Evolutionary conservation across 2,888 invertebrate species (phyloP).

Genomic region (Iphiclides podalirius): DNA sequence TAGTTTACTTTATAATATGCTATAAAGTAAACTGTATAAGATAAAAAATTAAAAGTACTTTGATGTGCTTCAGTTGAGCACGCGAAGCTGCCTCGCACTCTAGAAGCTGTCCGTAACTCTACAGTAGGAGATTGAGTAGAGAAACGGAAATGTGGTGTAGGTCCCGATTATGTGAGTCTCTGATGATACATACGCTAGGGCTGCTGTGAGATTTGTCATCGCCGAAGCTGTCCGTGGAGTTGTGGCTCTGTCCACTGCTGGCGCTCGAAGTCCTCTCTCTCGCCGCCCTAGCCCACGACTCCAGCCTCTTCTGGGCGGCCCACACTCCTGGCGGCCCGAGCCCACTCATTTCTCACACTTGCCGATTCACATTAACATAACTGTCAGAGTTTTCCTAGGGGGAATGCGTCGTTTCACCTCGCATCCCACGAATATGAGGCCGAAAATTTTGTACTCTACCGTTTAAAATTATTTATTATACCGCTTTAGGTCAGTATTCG

Average conservation of each 20-base stretch:
- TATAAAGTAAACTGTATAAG: too few relatives aligned
- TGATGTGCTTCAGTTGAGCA: too few relatives aligned
- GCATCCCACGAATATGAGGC: constrained; percentile 9
- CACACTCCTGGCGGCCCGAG: constrained; percentile 87
- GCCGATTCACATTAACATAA: constrained; percentile 26
- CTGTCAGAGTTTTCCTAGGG: background rate
- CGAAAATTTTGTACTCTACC: constrained; percentile 6
- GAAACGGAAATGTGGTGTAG: too few relatives aligned
- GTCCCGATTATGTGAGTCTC: too few relatives aligned
- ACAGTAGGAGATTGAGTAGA: too few relatives aligned
- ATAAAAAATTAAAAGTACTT: too few relatives aligned
- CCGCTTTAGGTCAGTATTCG: constrained; percentile 28
- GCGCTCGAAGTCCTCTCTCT: constrained; percentile 82
- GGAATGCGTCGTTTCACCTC: background rate
- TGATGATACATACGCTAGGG: constrained; percentile 64
- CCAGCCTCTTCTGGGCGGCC: constrained; percentile 88
- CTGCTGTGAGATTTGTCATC: constrained; percentile 73
- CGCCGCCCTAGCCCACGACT: constrained; percentile 88
- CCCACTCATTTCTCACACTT: constrained; percentile 77
- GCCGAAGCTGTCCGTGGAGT: constrained; percentile 75
- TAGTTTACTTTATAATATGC: too few relatives aligned
- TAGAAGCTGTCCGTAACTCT: too few relatives aligned
- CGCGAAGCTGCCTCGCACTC: too few relatives aligned
- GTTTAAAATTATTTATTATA: background rate
- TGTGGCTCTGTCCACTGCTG: constrained; percentile 79